Evolutionary conservation across 2,113 vertebrate species (phyloP), one percentile per base, ranked within the genome.

Genomic region (Scartelaos histophorus): DNA sequence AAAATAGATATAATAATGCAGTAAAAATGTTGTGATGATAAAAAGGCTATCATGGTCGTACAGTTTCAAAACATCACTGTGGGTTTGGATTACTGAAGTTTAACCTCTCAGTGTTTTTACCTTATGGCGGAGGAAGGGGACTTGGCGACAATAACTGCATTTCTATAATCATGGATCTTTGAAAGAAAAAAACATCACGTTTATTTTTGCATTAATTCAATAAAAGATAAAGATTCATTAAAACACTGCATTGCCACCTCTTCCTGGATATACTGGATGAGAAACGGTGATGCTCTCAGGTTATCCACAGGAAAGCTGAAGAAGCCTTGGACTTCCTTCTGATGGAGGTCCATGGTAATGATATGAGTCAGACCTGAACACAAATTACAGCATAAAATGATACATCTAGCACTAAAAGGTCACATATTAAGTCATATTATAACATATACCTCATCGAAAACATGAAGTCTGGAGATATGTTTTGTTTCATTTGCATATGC

Each of bases 261-360:
- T 86, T 99, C 98, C 87, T 97, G 95, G 90, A 98, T 98, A 77
- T 98, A 98, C 87, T 98, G 96, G 71, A 98, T 95, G 87, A 98
- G 94, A 89, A 97, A 98, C 57, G 96, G 96, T 0, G 96, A 98
- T 67, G 95, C 96, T 87, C 96, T 93, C 79, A 98, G 92, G 89
- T 98, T 98, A 92, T 98, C 96, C 69, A 98, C 95, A 1, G 96
- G 95, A 77, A 96, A 96, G 86, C 91, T 95, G 91, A 97, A 97
- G 92, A 97, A 97, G 79, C 98, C 98, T 88, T 99, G 97, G 74
- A 99, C 98, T 88, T 99, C 98, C 87, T 99, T 99, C 82, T 99
- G 98, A 80, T 99, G 98, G 69, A 99, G 95, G 79, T 99, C 98
- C 97, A 99, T 97, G 21, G 97, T 99, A 90, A 99, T 99, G 81